Conservation (phyloP, 2,888 invertebrate species). For the Hofmannophila pseudospretella region DNA sequence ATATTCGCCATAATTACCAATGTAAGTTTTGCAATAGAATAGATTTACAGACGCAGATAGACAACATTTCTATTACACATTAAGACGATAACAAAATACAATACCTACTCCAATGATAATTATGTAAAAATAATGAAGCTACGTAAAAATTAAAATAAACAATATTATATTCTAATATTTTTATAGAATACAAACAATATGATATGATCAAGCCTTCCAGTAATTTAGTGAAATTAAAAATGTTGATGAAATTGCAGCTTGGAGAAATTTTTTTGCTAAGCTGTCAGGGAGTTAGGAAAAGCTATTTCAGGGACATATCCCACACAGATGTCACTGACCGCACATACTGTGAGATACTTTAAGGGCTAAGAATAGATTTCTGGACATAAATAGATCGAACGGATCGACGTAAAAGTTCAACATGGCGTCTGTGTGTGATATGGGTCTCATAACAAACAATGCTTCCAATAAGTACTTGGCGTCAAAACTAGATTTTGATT, state of each 20-base stretch:
- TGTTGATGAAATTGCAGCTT: slow-evolving; percentile 58
- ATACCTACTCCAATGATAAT: slow-evolving; percentile 68
- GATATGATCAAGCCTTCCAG: slow-evolving; percentile 76
- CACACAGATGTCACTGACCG: not conserved
- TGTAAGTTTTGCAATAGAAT: too few relatives aligned
- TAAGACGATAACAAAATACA: slow-evolving; percentile 56
- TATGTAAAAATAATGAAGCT: slow-evolving; percentile 50
- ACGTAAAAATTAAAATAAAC: slow-evolving; percentile 50
- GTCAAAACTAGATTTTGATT: slow-evolving; percentile 50
- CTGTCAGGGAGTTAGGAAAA: slow-evolving; percentile 59
- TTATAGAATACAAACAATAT: slow-evolving; percentile 74
- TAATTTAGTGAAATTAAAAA: slow-evolving; percentile 68
- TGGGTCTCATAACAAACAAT: slow-evolving; percentile 21
- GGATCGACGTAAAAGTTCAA: too few relatives aligned
- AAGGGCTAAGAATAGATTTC: not conserved
- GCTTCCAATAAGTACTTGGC: slow-evolving; percentile 65
- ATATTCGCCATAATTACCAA: too few relatives aligned
- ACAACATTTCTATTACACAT: slow-evolving; percentile 40
- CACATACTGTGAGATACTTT: too few relatives aligned
- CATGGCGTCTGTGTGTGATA: not conserved
- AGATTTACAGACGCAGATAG: slow-evolving; percentile 27
- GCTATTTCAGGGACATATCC: slow-evolving; percentile 32
- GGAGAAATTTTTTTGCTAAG: slow-evolving; percentile 61
- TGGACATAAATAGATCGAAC: not conserved
- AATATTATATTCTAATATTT: slow-evolving; percentile 73